Evolutionary conservation across 2,113 vertebrate genomes (phyloP).

Genomic region (Tachysurus fulvidraco): DNA sequence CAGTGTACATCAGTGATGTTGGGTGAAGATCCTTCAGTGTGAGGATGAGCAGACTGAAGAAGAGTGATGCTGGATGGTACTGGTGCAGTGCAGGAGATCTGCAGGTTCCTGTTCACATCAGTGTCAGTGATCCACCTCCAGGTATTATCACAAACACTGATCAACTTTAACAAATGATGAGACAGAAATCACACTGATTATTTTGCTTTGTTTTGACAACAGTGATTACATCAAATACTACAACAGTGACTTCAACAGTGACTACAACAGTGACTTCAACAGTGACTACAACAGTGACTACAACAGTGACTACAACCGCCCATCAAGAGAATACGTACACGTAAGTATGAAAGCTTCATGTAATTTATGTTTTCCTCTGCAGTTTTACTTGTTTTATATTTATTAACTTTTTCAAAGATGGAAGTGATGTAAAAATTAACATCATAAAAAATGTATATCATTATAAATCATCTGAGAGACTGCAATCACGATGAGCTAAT

Average conservation of each 20-base stretch:
- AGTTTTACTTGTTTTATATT: neutral
- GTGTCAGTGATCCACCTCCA: conserved; percentile 36
- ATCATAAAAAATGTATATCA: too few species aligned
- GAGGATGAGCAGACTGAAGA: conserved; percentile 54
- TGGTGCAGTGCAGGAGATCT: conserved; percentile 43
- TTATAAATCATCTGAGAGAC: too few species aligned
- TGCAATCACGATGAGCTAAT: too few species aligned
- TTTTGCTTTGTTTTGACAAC: neutral
- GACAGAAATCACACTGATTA: neutral
- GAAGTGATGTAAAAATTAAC: neutral
- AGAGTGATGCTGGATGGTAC: conserved; percentile 59
- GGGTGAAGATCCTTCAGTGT: conserved; percentile 57
- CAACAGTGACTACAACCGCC: too few species aligned
- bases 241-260: neutral
- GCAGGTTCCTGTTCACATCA: conserved; percentile 51
- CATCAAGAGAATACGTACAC: too few species aligned
- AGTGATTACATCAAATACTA: too few species aligned
- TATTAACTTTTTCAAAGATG: neutral
- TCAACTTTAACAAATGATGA: neutral
- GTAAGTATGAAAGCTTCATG: too few species aligned
- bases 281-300: too few species aligned
- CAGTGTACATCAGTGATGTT: conserved; percentile 49
- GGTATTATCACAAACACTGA: neutral
- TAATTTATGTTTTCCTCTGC: neutral
- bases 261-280: neutral